Evolutionary conservation across 2,113 vertebrate genomes (phyloP).

Genomic region (Pagrus major): DNA sequence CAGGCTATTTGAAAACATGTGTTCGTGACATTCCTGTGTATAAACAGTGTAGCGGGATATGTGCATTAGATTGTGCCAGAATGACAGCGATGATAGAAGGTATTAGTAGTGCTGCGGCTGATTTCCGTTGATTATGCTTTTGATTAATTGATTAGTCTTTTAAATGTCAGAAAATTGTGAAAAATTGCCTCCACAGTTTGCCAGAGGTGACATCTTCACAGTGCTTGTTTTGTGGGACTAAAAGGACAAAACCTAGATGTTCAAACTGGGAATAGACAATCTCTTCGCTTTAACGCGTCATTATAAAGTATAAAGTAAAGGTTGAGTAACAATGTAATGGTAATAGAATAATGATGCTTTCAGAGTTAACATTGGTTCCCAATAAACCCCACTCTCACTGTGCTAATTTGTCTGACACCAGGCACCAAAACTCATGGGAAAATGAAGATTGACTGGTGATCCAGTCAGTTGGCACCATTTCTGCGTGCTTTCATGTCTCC

Average conservation of each 20-base stretch:
- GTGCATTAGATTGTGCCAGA: not conserved
- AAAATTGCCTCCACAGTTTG: not conserved
- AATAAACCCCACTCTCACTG: too few species aligned
- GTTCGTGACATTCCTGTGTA: constrained; percentile 8
- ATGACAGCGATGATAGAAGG: not conserved
- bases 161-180: not conserved
- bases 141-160: not conserved
- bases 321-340: too few species aligned
- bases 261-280: too few species aligned
- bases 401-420: too few species aligned
- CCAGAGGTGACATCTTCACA: not conserved
- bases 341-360: too few species aligned
- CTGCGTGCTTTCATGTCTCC: too few species aligned
- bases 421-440: too few species aligned
- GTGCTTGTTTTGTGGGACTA: not conserved
- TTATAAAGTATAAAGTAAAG: too few species aligned
- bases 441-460: too few species aligned
- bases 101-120: not conserved
- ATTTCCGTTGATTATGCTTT: not conserved
- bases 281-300: too few species aligned
- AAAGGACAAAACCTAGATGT: not conserved
- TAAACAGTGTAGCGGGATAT: not conserved
- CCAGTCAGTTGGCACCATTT: too few species aligned
- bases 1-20: constrained; percentile 9
- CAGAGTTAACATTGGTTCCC: too few species aligned